Conservation (phyloP, 2,113 vertebrate genomes). For the Chaetodon auriga region DNA sequence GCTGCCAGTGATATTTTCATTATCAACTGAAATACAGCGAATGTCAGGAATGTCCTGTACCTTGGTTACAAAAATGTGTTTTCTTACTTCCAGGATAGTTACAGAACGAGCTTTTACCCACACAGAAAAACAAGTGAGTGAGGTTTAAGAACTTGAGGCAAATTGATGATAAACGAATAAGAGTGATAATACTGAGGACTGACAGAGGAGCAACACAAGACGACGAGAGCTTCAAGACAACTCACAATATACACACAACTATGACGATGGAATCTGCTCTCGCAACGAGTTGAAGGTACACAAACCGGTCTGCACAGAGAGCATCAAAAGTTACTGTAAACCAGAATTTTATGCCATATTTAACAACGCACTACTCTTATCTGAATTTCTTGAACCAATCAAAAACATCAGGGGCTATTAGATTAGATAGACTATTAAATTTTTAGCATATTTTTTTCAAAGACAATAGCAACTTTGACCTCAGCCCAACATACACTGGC, state of each 20-base stretch:
- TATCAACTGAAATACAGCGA: background rate
- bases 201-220: background rate
- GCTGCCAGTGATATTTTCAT: background rate
- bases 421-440: no score
- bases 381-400: no score
- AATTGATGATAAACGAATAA: background rate
- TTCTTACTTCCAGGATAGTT: background rate
- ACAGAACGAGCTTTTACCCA: background rate
- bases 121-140: background rate
- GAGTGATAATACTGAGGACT: background rate
- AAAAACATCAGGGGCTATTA: no score
- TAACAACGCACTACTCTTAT: no score
- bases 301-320: background rate
- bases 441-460: no score
- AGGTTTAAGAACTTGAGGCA: background rate
- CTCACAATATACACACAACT: no score
- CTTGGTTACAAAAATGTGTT: background rate
- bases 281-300: background rate
- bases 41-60: background rate
- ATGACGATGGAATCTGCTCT: background rate
- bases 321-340: no score
- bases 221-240: background rate
- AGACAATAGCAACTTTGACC: no score
- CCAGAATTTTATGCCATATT: no score
- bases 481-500: no score